phyloP scores from a whole-genome alignment of 2,888 invertebrate species.

The Lucinisca nassula region DNA sequence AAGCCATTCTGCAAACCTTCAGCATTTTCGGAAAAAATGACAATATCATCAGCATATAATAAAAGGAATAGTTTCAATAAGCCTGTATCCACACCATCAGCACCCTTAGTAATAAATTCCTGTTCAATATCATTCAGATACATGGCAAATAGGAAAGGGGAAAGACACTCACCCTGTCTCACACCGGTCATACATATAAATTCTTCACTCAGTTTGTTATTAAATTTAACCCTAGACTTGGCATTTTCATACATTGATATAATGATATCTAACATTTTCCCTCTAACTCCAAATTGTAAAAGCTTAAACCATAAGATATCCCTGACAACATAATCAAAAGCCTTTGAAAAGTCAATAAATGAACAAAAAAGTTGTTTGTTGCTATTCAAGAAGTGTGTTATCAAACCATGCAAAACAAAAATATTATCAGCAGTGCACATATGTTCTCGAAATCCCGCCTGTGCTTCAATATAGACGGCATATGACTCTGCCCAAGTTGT shows the following conservation, averaged over 20 bases:
- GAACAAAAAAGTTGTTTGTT: background rate
- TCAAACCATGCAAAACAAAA: background rate
- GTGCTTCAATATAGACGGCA: background rate
- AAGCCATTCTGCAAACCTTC: too few relatives aligned
- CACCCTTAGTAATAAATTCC: too few relatives aligned
- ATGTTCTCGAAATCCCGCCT: background rate
- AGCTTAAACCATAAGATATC: background rate
- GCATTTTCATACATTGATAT: background rate
- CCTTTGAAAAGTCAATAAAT: background rate
- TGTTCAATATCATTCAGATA: too few relatives aligned
- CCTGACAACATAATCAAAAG: slow-evolving; percentile 12
- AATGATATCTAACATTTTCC: background rate
- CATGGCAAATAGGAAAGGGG: background rate
- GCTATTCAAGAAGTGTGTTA: background rate
- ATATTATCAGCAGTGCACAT: background rate
- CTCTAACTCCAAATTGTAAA: background rate
- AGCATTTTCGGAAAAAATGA: too few relatives aligned
- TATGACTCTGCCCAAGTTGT: background rate
- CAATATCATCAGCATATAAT: too few relatives aligned
- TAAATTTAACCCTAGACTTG: background rate
- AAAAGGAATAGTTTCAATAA: too few relatives aligned
- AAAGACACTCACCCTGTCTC: background rate
- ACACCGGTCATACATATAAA: background rate
- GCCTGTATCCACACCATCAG: too few relatives aligned
- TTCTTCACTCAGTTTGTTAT: background rate